Evolutionary conservation across 2,888 invertebrate genomes (phyloP), one percentile per base, ranked within the genome.

Genomic region (Sturmia bella): DNA sequence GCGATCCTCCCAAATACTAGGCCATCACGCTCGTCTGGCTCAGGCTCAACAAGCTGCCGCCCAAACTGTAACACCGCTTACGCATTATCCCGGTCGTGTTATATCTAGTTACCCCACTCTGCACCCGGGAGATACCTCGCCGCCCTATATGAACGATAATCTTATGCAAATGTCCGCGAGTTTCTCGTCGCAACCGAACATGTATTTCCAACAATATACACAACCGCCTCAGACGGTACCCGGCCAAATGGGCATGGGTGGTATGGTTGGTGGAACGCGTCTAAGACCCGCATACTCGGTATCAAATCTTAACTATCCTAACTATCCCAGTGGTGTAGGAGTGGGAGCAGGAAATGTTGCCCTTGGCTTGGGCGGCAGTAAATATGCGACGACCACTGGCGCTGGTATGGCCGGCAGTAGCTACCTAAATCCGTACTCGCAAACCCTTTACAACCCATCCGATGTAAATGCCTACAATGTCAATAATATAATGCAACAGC

Each of bases 141-240:
- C 89, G 70, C 89, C 90, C 17, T 90, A 89, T 85, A 83, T 90
- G 2, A 90, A 89, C 86, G 90, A 90, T 80, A 91, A 90, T 85
- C 87, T 91, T 56, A 87, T 91, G 88, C 91, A 91, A 87, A 90
- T 91, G 89, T 90, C 91, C 85, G 85, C 87, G 66, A 90, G 89
- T 84, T 91, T 90, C 86, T 91, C 91, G 83, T 91, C 91, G 80
- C 91, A 91, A 80, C 91, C 91, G 59, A 91, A 91, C 68, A 91
- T 91, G 88, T 91, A 90, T 86, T 90, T 90, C 85, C 91, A 90
- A 85, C 90, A 88, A 84, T 86, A 87, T 69, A 83, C 86, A 54
- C 87, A 86, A 63, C 85, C 85, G 48, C 86, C 77, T 83, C 85
- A 83, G 48, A 73, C 83, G 69, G 86, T 86, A 83, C 83, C 88